These are phyloP conservation scores for Pimpla rufipes DNA, from an alignment of 2,888 invertebrate species.

Conservation along the genomic window DNA sequence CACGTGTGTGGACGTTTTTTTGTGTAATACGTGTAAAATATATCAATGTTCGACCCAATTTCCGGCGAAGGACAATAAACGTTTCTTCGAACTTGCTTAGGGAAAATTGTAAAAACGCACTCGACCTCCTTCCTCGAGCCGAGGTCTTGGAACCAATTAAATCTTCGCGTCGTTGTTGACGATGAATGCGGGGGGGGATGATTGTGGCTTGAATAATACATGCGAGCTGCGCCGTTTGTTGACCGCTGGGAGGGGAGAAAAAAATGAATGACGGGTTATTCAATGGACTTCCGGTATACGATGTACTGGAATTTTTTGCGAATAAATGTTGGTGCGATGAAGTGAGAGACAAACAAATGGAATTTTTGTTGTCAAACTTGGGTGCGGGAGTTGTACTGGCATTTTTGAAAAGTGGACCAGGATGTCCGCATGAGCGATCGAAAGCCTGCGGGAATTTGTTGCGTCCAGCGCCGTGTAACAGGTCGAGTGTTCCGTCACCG, in stretches of 20 bases:
- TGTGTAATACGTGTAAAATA: constrained; percentile 2
- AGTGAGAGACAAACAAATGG: no score
- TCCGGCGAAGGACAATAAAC: not conserved
- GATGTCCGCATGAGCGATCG: no score
- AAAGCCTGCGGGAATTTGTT: no score
- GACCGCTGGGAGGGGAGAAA: not conserved
- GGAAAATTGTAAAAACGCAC: constrained; percentile 4
- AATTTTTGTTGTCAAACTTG: no score
- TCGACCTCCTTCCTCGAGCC: not conserved
- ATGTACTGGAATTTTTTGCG: no score
- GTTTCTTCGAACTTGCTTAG: not conserved
- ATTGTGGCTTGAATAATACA: not conserved
- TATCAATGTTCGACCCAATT: constrained; percentile 6
- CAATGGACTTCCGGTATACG: no score
- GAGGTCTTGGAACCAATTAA: not conserved
- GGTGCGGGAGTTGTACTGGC: no score
- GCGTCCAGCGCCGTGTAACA: no score
- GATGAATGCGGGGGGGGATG: not conserved
- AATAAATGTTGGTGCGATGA: no score
- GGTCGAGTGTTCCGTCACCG: no score
- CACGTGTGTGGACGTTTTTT: not conserved
- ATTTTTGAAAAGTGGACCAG: no score
- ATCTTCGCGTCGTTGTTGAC: not conserved
- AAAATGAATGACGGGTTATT: not conserved
- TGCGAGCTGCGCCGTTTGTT: not conserved